These are phyloP conservation scores for Lycocorax pyrrhopterus DNA, from an alignment of 2,113 vertebrate species.

Conservation along the genomic window DNA sequence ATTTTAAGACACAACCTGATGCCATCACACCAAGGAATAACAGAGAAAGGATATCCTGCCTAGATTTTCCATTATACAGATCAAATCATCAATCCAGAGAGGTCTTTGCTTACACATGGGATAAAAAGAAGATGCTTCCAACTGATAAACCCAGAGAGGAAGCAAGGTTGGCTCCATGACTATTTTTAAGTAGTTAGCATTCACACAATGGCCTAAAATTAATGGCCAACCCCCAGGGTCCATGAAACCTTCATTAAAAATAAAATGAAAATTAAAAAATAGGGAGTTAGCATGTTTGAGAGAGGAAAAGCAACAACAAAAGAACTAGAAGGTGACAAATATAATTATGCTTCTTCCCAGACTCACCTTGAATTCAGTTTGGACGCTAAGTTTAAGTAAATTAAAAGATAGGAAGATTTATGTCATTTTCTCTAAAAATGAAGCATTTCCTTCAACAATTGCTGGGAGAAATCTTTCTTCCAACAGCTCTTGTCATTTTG, in stretches of 20 bases:
- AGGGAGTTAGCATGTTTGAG: neutral
- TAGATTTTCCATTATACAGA: constrained; percentile 52
- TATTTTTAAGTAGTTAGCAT: constrained; percentile 43
- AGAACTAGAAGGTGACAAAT: neutral
- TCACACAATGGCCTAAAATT: constrained; percentile 47
- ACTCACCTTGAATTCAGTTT: neutral
- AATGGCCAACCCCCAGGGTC: neutral
- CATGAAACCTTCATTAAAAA: neutral
- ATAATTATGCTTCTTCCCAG: neutral
- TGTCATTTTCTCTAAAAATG: neutral
- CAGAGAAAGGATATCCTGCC: constrained; percentile 63
- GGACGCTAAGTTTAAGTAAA: neutral
- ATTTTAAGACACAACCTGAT: constrained; percentile 16
- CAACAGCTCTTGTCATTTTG: neutral
- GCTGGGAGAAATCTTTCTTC: neutral
- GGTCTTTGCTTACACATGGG: constrained; percentile 16
- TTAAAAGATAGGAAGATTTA: neutral
- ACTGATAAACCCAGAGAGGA: constrained; percentile 36
- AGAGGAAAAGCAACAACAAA: neutral
- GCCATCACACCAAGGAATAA: constrained; percentile 59
- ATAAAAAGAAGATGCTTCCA: constrained; percentile 43
- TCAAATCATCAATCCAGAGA: constrained; percentile 17
- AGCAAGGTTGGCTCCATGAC: constrained; percentile 45
- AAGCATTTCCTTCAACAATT: neutral
- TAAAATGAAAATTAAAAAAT: neutral